Conservation (phyloP, 2,888 invertebrate genomes). For the Habroteleia sp. region DNA sequence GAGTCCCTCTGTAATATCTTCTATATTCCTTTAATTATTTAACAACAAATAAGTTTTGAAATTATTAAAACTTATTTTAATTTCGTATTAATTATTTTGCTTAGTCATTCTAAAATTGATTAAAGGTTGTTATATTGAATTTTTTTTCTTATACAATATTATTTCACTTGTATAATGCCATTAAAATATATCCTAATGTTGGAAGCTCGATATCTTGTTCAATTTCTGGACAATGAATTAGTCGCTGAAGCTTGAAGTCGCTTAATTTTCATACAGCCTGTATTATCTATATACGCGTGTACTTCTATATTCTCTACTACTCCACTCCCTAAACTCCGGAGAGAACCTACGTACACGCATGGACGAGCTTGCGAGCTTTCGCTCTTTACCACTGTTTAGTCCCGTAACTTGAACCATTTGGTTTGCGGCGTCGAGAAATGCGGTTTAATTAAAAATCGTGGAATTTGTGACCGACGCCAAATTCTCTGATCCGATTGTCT, state of each 20-base stretch:
- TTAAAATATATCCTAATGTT: constrained; percentile 1
- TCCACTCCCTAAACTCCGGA: constrained; percentile 1
- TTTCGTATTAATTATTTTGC: no score
- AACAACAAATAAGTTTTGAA: no score
- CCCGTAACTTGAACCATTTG: constrained; percentile 53
- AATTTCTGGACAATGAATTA: constrained; percentile 55
- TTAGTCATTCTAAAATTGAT: no score
- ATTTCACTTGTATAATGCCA: no score
- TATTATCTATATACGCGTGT: constrained; percentile 23
- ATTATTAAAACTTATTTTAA: no score
- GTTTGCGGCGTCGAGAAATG: constrained; percentile 42
- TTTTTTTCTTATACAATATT: no score
- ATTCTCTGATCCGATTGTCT: constrained; percentile 6
- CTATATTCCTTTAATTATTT: no score
- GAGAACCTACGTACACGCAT: constrained; percentile 34
- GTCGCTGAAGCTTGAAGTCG: constrained; percentile 33
- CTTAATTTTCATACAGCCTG: constrained; percentile 47
- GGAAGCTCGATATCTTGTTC: constrained; percentile 39
- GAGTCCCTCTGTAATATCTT: no score
- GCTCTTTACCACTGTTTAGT: constrained; percentile 60
- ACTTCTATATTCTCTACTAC: no score
- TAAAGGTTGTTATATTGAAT: no score
- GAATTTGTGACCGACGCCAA: constrained; percentile 53
- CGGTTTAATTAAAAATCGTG: constrained; percentile 70
- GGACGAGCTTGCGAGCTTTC: constrained; percentile 36